phyloP scores from a whole-genome alignment of 2,113 vertebrate genomes.

The Neotoma lepida region DNA sequence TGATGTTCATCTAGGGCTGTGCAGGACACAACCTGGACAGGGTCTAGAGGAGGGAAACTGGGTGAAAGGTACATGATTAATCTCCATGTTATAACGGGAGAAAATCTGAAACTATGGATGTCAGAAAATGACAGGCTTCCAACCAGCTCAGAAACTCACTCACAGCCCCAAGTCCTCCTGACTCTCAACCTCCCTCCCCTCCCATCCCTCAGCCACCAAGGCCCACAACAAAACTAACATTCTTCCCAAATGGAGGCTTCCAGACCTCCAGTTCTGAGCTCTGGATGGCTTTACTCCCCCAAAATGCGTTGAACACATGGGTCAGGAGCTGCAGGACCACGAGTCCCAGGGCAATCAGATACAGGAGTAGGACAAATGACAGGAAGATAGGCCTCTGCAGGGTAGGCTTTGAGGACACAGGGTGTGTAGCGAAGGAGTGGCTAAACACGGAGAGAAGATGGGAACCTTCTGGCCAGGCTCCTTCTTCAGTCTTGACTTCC shows the following conservation, averaged over 20 bases:
- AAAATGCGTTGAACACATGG: neutral
- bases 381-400: neutral
- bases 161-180: neutral
- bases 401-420: neutral
- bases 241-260: neutral
- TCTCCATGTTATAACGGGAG: neutral
- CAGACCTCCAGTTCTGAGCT: neutral
- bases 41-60: neutral
- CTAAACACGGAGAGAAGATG: slow-evolving; percentile 9
- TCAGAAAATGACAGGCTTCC: neutral
- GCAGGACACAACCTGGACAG: neutral
- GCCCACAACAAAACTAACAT: slow-evolving; percentile 37
- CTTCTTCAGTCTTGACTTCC: neutral
- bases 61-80: neutral
- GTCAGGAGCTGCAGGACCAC: neutral
- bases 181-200: neutral
- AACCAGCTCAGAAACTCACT: slow-evolving; percentile 28
- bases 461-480: neutral
- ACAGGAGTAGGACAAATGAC: neutral
- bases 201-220: neutral
- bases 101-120: neutral
- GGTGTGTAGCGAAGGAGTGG: neutral
- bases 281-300: neutral
- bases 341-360: neutral
- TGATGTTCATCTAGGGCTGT: neutral